Evolutionary conservation across 2,113 vertebrate species (phyloP).

Genomic region (Oncorhynchus clarkii): DNA sequence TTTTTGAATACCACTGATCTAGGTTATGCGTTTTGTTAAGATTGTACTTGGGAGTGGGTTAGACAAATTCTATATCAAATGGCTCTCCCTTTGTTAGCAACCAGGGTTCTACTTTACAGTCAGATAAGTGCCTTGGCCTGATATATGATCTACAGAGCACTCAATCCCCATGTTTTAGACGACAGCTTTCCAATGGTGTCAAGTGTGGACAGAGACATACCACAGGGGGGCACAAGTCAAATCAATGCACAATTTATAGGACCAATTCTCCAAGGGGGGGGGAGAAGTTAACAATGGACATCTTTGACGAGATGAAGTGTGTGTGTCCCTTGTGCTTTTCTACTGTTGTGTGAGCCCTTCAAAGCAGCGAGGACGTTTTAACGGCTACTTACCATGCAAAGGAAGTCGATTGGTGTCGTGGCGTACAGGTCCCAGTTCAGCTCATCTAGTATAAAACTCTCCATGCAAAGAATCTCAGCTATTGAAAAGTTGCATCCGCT

Average conservation of each 20-base stretch:
- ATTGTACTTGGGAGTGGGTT: not conserved
- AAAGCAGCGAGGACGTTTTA: not conserved
- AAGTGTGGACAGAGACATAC: slow-evolving; percentile 2
- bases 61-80: not conserved
- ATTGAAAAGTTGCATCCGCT: slow-evolving; percentile 80
- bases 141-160: slow-evolving; percentile 20
- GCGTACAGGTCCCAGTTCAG: slow-evolving; percentile 84
- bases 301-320: slow-evolving; percentile 22
- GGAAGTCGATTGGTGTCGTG: slow-evolving; percentile 81
- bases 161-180: slow-evolving; percentile 26
- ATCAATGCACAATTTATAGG: slow-evolving; percentile 60
- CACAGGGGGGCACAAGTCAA: slow-evolving; percentile 31
- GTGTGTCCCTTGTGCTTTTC: slow-evolving; percentile 50
- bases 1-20: not conserved
- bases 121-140: slow-evolving; percentile 69
- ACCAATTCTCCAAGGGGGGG: slow-evolving; percentile 46
- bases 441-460: slow-evolving; percentile 82
- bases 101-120: slow-evolving; percentile 33
- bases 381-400: slow-evolving; percentile 80
- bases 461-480: slow-evolving; percentile 84
- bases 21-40: not conserved
- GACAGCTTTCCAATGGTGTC: slow-evolving; percentile 34
- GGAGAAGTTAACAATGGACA: slow-evolving; percentile 9
- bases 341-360: slow-evolving; percentile 31
- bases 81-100: slow-evolving; percentile 3